phyloP scores from a whole-genome alignment of 2,113 vertebrate genomes.

The Erythrolamprus reginae region DNA sequence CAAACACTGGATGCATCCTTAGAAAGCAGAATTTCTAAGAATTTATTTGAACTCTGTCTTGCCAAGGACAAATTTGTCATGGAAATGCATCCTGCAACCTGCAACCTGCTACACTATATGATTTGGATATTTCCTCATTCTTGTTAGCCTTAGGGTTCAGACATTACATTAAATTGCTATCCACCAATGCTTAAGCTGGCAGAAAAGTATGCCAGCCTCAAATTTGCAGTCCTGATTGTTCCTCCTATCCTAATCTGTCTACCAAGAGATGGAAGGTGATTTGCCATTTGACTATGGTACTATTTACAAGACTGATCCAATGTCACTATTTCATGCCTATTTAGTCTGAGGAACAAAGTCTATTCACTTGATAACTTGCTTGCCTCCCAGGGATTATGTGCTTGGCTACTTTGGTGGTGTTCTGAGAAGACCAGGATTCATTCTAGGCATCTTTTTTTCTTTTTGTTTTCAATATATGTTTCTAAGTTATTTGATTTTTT shows the following conservation, averaged over 20 bases:
- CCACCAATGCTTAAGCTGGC: background rate
- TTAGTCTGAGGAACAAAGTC: background rate
- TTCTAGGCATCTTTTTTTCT: background rate
- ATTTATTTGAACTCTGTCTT: background rate
- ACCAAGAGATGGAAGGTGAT: background rate
- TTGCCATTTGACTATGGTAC: background rate
- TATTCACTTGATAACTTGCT: background rate
- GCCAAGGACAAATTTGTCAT: background rate
- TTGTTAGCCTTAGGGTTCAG: background rate
- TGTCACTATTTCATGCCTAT: background rate
- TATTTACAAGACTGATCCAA: background rate
- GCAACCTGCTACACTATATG: background rate
- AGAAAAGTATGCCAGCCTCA: background rate
- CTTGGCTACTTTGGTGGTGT: background rate
- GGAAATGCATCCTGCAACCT: background rate
- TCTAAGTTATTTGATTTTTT: background rate
- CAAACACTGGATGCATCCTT: background rate
- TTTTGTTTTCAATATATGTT: background rate
- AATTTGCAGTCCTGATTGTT: background rate
- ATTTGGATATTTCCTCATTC: background rate
- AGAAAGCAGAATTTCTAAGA: background rate
- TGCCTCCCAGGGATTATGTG: background rate
- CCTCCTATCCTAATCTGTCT: background rate
- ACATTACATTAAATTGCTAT: background rate
- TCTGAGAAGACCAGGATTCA: background rate